Conservation (phyloP, 2,797 vertebrate genomes). For the Sebastes minor region DNA sequence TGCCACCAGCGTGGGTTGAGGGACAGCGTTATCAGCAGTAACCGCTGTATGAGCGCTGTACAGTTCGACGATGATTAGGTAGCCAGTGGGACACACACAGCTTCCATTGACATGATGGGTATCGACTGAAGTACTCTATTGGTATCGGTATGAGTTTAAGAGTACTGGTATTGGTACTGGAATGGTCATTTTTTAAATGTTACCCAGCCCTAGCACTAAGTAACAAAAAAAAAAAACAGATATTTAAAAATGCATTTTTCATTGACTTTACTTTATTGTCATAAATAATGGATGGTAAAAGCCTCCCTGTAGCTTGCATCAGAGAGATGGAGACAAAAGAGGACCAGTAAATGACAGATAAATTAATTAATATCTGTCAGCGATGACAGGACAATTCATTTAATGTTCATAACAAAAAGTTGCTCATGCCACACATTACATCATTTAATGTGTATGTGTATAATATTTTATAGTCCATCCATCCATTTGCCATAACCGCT, state of each 20-base stretch:
- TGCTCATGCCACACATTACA: background rate
- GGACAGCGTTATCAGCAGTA: too few relatives aligned
- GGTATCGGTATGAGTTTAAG: background rate
- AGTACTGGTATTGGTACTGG: background rate
- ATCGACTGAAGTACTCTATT: background rate
- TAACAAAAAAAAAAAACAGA: accelerated
- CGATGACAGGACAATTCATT: background rate
- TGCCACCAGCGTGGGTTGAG: too few relatives aligned
- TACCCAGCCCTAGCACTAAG: background rate
- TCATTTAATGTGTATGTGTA: background rate
- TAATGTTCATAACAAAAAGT: background rate
- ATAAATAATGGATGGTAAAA: constrained; percentile 11
- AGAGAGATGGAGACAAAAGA: background rate
- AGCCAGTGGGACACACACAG: too few relatives aligned
- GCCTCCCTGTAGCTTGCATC: background rate
- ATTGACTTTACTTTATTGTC: background rate
- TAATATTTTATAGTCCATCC: background rate
- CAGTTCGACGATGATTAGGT: too few relatives aligned
- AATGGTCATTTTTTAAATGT: accelerated
- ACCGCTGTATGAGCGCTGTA: too few relatives aligned
- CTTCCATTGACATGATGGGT: too few relatives aligned
- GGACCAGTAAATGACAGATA: background rate
- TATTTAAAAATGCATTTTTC: background rate
- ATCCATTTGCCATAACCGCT: background rate
- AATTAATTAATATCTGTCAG: background rate